phyloP scores from a whole-genome alignment of 2,888 invertebrate genomes.

The Amblyjoppa fuscipennis region DNA sequence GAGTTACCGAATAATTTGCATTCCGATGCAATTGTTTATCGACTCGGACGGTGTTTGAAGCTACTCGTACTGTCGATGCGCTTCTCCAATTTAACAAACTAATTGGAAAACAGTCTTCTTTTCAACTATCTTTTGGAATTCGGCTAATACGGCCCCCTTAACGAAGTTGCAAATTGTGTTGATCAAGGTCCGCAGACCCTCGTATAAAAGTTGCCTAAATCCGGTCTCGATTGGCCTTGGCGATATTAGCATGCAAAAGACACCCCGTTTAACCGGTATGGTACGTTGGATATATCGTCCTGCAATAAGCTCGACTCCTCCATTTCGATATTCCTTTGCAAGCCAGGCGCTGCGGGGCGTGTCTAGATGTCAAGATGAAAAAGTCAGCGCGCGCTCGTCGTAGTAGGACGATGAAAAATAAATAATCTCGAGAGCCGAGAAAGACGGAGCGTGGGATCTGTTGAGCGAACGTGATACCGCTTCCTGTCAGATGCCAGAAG shows the following conservation, averaged over 20 bases:
- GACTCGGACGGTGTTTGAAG: not conserved
- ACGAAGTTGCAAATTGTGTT: no score
- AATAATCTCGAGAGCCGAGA: constrained; percentile 27
- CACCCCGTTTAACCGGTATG: no score
- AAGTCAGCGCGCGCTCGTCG: constrained; percentile 10
- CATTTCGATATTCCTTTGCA: no score
- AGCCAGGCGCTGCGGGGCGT: not conserved
- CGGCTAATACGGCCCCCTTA: no score
- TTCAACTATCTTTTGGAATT: no score
- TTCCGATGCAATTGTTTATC: not conserved
- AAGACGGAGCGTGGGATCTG: constrained; percentile 54
- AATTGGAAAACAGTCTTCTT: no score
- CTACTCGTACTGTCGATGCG: not conserved
- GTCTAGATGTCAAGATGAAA: not conserved
- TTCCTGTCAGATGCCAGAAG: constrained; percentile 57
- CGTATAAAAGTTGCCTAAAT: no score
- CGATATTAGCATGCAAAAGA: no score
- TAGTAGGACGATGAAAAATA: constrained; percentile 34
- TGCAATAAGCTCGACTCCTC: no score
- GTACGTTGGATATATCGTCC: no score
- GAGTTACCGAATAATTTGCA: not conserved
- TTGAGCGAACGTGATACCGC: constrained; percentile 39
- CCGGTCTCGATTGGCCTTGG: no score
- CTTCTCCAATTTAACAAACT: not conserved
- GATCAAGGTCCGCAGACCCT: no score